Evolutionary conservation across 1,140 invertebrate species (phyloP), one percentile per base, ranked within the genome.

Genomic region (Drosophila seguyi): DNA sequence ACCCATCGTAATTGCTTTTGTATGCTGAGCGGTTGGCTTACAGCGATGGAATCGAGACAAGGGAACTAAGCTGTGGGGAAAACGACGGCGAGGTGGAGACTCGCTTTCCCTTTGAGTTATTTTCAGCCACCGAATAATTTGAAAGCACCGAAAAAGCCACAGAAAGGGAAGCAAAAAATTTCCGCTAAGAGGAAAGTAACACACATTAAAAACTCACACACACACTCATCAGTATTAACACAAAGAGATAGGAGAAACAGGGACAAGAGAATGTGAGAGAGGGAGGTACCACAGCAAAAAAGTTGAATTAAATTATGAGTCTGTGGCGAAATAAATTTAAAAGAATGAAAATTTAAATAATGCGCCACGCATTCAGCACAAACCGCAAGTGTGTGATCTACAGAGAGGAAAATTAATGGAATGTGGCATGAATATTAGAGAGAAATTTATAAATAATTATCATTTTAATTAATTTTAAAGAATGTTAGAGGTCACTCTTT

Each of bases 321-420:
- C 58, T 68, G 71, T 45, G 71, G 59, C 29, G 59, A 80, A 81
- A 81, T 81, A 81, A 81, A 81, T 81, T 76, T 48, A 45, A 72
- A 76, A 76, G 72, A 81, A 81, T 76, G 68, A 72, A 81, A 71
- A 81, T 75, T 71, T 80, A 75, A 80, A 81, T 80, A 80, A 80
- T 81, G 79, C 44, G 77, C 58, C 36, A 58, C 57, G 63, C 57
- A 75, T 67, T 55, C 53, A 29, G 39, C 60, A 47, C 20, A 67
- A 81, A 72, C 72, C 65, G 20, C 61, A 44, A 29, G 27, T 39
- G 42, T 47, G 63, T 41, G 42, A 11, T 14, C 11, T 44, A 22
- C 62, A 66, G 6, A 29, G 47, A 27, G 13, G 27, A 42, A 50
- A 63, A 50, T 27, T 0, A n/a, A 4, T 4, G n/a, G 14, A 20